Evolutionary conservation across 2,113 vertebrate species (phyloP), one percentile per base, ranked within the genome.

Genomic region (Lagenorhynchus albirostris): DNA sequence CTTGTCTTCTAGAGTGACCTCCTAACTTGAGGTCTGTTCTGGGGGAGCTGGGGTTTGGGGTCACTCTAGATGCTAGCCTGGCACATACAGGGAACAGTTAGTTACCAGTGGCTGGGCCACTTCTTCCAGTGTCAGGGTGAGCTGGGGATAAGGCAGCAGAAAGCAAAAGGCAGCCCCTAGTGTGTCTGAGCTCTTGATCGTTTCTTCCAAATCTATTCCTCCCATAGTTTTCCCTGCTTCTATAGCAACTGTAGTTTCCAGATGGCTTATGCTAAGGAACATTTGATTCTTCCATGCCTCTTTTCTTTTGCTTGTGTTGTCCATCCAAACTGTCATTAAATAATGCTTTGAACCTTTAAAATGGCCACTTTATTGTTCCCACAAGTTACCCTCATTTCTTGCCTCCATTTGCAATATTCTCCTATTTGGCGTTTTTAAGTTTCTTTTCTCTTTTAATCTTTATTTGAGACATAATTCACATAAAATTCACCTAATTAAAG

Each of bases 211-310:
- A n/a, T 74, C 4, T 9, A 5, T 50, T 11, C 10, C 55, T 41
- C 1, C 15, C 7, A 5, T 1, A 1, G 23, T 53, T 5, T 20
- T 31, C 8, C 9, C 53, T 62, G 21, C 8, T 8, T 77, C 67
- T 8, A n/a, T 5, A 50, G 41, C 5, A 38, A 6, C 3, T 17
- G 2, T 12, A 2, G 14, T 50, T 67, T 68, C 47, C 20, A 29
- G 29, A 18, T 25, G 8, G 15, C 31, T 55, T 31, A 29, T 2
- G 10, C 63, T 62, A 4, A 79, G 23, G 29, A 44, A 21, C 21
- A 21, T 8, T 20, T 38, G 38, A 31, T 8, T 41, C 13, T 25
- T n/a, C n/a, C 25, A 8, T 1, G 12, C 11, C 2, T n/a, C 3
- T 29, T n/a, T 50, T 25, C n/a, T 55, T 50, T 33, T 7, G 3